These are phyloP conservation scores for Mormoops blainvillei DNA, from an alignment of 2,113 vertebrate genomes.

Conservation along the genomic window DNA sequence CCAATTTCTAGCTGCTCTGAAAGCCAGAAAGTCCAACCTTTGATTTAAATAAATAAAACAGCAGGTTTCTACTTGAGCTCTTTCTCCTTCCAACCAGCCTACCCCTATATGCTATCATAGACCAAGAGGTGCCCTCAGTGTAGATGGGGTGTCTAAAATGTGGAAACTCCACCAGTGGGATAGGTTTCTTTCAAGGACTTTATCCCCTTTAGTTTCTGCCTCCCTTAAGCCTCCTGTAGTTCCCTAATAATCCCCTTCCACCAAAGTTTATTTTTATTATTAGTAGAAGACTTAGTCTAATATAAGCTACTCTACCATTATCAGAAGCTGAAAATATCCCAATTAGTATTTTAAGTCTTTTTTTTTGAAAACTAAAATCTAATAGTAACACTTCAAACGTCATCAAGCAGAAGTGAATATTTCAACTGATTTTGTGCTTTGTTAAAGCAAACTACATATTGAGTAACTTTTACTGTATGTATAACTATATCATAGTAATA, in stretches of 20 bases:
- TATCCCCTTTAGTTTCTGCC: neutral
- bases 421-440: neutral
- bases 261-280: neutral
- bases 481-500: neutral
- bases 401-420: neutral
- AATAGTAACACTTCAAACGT: neutral
- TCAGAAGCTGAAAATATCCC: neutral
- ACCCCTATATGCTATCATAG: neutral
- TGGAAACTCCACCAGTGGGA: neutral
- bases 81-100: neutral
- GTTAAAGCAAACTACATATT: neutral
- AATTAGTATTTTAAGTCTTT: neutral
- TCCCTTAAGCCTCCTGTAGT: neutral
- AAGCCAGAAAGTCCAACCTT: neutral
- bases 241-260: neutral
- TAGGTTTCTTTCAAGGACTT: neutral
- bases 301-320: neutral
- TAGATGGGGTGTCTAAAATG: neutral
- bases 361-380: neutral
- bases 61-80: neutral
- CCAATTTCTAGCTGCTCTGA: neutral
- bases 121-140: rapidly evolving
- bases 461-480: neutral
- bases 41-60: neutral
- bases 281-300: neutral